Percentiles rank a stretch among this genome's conserved stretches.
phyloP scores from a whole-genome alignment of 2,113 vertebrate species.

The Zeus faber region DNA sequence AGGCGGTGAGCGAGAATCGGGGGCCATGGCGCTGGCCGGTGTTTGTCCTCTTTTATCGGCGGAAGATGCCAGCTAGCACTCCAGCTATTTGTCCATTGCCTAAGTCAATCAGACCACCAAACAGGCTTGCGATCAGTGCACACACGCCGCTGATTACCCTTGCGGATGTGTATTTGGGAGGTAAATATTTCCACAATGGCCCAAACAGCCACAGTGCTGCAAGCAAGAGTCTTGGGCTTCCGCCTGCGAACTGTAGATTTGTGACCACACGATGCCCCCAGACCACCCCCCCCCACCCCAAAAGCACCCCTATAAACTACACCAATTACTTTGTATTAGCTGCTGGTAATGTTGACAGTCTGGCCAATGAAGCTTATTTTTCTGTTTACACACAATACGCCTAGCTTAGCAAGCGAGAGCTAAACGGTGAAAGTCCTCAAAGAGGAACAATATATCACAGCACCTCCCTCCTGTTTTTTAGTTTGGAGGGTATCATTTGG shows the following conservation, averaged over 20 bases:
- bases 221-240: slow-evolving; percentile 29
- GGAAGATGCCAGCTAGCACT: slow-evolving; percentile 22
- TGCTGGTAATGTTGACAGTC: slow-evolving; percentile 17
- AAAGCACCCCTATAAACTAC: neutral
- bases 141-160: slow-evolving; percentile 52
- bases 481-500: slow-evolving; percentile 27
- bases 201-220: slow-evolving; percentile 41
- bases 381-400: slow-evolving; percentile 21
- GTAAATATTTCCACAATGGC: slow-evolving; percentile 62
- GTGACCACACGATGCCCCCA: slow-evolving; percentile 11
- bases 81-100: slow-evolving; percentile 47
- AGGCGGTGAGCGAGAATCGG: too few relatives aligned
- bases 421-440: slow-evolving; percentile 20
- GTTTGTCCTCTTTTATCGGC: slow-evolving; percentile 20
- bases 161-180: slow-evolving; percentile 51
- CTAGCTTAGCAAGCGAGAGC: slow-evolving; percentile 19
- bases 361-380: slow-evolving; percentile 26
- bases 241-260: slow-evolving; percentile 38
- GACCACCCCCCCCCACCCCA: neutral
- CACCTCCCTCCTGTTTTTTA: slow-evolving; percentile 6
- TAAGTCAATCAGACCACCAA: slow-evolving; percentile 45
- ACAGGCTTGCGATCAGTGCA: slow-evolving; percentile 47
- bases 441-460: slow-evolving; percentile 17
- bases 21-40: too few relatives aligned
- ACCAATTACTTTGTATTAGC: slow-evolving; percentile 17